Evolutionary conservation across 2,888 invertebrate genomes (phyloP), one percentile per base, ranked within the genome.

Genomic region (Luperina testacea): DNA sequence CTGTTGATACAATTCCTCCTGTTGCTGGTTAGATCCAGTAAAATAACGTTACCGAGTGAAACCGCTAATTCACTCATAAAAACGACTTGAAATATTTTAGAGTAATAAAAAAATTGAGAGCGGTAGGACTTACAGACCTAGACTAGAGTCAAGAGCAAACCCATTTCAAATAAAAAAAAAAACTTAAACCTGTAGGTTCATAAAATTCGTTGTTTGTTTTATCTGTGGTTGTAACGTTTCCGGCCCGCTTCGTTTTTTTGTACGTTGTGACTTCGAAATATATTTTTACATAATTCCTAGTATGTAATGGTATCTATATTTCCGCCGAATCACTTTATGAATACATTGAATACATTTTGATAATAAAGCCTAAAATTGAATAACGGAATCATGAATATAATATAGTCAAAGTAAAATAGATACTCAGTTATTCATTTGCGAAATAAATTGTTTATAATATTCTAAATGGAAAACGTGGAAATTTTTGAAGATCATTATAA

Each of bases 191-290:
- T 9, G 5, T 8, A 38, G 0, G 17, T n/a, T 48, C 20, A 27
- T 20, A 45, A 27, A 48, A 68, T 20, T 27, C 13, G 1, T 20
- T 1, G 24, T 15, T 32, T 57, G 20, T 24, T 24, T 57, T 24
- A 57, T 57, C 24, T 57, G 57, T 24, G 57, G 57, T 57, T 32
- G 13, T 51, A 3, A 51, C 1, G 5, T 48, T 67, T 61, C 27
- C 82, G 13, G 15, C 15, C n/a, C 45, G 61, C 78, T 83, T 81
- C 81, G 67, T 75, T 83, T 63, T 15, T 42, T 72, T 78, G 61
- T 27, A n/a, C 32, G 5, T 32, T 4, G 8, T 63, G 27, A 20
- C 57, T 32, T 83, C 32, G 8, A 70, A 48, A 64, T 57, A 24
- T 63, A 38, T 20, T 32, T 42, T 69, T 65, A 70, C 11, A 75